phyloP scores from a whole-genome alignment of 2,797 vertebrate species.

The Distichodus sexfasciatus region DNA sequence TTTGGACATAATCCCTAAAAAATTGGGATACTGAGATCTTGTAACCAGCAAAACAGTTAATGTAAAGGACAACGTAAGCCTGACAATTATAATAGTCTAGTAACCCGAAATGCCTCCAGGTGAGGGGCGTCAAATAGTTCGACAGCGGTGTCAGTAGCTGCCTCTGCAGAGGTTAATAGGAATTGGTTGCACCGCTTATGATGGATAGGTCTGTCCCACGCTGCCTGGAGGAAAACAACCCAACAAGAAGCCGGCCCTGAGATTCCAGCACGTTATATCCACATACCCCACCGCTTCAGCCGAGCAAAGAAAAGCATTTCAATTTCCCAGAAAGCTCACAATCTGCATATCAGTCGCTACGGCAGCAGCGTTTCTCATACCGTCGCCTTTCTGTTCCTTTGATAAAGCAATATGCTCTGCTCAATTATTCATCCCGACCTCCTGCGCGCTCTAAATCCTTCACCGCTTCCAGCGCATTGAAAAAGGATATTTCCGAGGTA shows the following conservation, averaged over 20 bases:
- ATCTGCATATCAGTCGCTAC: slow-evolving; percentile 4
- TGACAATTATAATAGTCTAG: not conserved
- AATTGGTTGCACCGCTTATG: not conserved
- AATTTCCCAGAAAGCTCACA: slow-evolving; percentile 1
- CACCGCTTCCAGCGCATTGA: slow-evolving; percentile 5
- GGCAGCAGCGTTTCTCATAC: not conserved
- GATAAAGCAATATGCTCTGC: slow-evolving; percentile 12
- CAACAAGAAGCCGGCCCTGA: not conserved
- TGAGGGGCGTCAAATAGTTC: not conserved
- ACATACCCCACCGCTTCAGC: slow-evolving; percentile 9
- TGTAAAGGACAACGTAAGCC: not conserved
- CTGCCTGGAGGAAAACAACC: slow-evolving; percentile 11
- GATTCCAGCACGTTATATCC: slow-evolving; percentile 8
- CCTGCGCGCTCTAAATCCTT: slow-evolving; percentile 25
- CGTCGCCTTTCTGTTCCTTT: slow-evolving; percentile 13
- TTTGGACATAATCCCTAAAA: not conserved
- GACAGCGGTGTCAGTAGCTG: not conserved
- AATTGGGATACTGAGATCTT: not conserved
- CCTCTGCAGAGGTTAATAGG: slow-evolving; percentile 15
- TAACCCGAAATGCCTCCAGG: too few species aligned
- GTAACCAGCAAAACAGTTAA: too few species aligned
- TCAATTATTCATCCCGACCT: slow-evolving; percentile 31
- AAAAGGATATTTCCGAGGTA: slow-evolving; percentile 4
- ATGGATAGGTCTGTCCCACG: slow-evolving; percentile 11
- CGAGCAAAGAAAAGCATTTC: slow-evolving; percentile 7